A percentile compares a stretch with the other conserved stretches of the same genome.
These are phyloP conservation scores for Aegotheles bennettii DNA, from an alignment of 2,113 vertebrate species.

Conservation along the genomic window DNA sequence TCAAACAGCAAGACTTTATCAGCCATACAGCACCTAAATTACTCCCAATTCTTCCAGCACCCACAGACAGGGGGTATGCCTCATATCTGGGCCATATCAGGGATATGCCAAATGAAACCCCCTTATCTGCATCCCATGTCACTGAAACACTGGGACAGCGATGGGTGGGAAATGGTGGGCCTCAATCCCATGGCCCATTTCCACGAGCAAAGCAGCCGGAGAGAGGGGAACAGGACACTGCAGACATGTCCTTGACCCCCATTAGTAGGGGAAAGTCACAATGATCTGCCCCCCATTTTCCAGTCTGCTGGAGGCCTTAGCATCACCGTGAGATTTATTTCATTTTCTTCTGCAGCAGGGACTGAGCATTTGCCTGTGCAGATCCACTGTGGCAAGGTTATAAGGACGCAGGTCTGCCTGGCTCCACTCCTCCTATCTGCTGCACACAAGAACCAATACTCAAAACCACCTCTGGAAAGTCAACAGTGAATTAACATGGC, in stretches of 20 bases:
- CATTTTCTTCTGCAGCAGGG: background rate
- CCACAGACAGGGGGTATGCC: background rate
- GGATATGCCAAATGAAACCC: background rate
- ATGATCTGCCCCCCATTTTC: background rate
- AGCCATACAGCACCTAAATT: background rate
- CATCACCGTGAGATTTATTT: background rate
- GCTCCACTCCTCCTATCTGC: background rate
- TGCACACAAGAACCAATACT: background rate
- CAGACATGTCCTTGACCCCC: background rate
- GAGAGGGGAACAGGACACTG: background rate
- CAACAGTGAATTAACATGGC: background rate
- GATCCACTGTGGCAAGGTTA: background rate
- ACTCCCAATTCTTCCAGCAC: background rate
- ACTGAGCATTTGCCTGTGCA: background rate
- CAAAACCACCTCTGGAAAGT: background rate
- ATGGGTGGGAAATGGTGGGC: background rate
- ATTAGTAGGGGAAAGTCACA: background rate
- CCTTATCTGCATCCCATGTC: background rate
- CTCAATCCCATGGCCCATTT: background rate
- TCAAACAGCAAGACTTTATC: background rate
- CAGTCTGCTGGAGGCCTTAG: background rate
- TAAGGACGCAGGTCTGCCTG: background rate
- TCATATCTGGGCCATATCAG: background rate
- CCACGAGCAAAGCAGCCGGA: background rate
- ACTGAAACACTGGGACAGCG: background rate